These are phyloP conservation scores for Uria aalge DNA, from an alignment of 2,113 vertebrate species.

Conservation along the genomic window DNA sequence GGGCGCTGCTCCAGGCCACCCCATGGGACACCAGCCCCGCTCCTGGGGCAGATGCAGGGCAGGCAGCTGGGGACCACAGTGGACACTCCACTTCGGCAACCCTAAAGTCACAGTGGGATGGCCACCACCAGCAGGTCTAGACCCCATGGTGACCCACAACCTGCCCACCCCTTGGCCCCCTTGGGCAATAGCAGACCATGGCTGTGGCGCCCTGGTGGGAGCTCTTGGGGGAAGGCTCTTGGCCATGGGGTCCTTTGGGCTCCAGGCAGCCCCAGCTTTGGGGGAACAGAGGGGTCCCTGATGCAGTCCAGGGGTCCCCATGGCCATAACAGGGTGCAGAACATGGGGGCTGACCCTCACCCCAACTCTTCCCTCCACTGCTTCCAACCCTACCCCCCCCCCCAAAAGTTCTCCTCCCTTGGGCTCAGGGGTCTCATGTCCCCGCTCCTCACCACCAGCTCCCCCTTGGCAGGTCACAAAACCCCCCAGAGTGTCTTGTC, in stretches of 20 bases:
- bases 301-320: rapidly evolving
- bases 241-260: not conserved
- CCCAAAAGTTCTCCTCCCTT: not conserved
- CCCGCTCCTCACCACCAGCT: too few species aligned
- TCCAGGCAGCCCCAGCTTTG: too few species aligned
- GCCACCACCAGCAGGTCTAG: not conserved
- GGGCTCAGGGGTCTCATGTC: not conserved
- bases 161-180: not conserved
- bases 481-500: rapidly evolving
- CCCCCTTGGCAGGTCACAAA: not conserved
- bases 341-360: not conserved
- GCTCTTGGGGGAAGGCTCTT: not conserved
- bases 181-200: rapidly evolving
- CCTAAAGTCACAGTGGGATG: not conserved
- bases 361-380: too few species aligned
- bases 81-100: rapidly evolving
- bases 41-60: not conserved
- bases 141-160: rapidly evolving
- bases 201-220: rapidly evolving
- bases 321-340: not conserved
- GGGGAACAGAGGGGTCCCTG: not conserved
- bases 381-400: not conserved
- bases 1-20: not conserved
- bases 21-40: rapidly evolving
- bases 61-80: too few species aligned